A percentile compares a stretch with the other conserved stretches of the same genome.
Conservation (phyloP, 2,888 invertebrate species). For the Dicycla oo region DNA sequence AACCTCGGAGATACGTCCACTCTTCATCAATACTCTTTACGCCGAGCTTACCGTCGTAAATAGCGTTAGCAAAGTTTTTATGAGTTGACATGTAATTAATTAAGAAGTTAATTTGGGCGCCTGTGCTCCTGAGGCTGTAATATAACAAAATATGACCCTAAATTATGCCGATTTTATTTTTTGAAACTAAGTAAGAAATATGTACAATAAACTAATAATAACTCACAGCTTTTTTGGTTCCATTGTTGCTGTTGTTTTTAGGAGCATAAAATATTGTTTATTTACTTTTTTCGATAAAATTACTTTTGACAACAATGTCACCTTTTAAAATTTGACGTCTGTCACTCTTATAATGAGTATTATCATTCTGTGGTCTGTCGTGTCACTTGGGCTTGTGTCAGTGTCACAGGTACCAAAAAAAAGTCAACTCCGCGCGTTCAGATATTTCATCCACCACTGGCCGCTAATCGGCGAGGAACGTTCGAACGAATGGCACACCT, state of each 20-base stretch:
- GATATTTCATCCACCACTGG: no score
- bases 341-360: no score
- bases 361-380: no score
- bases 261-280: neutral
- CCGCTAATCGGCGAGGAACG: no score
- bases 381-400: no score
- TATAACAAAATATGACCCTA: neutral
- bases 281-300: neutral
- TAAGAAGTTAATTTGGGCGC: constrained; percentile 15
- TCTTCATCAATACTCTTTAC: constrained; percentile 6
- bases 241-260: constrained; percentile 1
- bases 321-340: neutral
- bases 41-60: neutral
- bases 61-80: constrained; percentile 5
- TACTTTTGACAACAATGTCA: neutral
- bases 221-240: constrained; percentile 10
- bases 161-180: neutral
- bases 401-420: no score
- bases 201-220: neutral
- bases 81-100: constrained; percentile 12
- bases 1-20: constrained; percentile 1
- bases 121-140: neutral
- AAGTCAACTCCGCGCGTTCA: no score
- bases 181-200: neutral
- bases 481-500: no score